Conservation (phyloP, 1,140 invertebrate species). For the Thalassaphorura encarpata region DNA sequence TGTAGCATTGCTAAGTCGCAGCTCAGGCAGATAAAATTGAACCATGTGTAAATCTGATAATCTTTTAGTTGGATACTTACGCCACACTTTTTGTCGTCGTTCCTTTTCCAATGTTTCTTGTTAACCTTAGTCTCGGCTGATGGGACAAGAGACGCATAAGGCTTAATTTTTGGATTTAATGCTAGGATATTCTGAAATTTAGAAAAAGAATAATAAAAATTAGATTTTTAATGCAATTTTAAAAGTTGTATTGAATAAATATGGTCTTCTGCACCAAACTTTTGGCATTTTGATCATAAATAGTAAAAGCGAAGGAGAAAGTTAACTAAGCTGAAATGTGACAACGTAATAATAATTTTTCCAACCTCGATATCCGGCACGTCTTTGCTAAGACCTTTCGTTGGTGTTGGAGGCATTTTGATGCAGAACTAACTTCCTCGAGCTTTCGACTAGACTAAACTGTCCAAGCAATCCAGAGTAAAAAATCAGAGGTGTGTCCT, state of each 20-base stretch:
- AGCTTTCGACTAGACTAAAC: too few relatives aligned
- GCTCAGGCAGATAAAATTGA: slow-evolving; percentile 1
- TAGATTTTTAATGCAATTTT: background rate
- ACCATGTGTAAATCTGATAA: background rate
- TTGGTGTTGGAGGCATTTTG: too few relatives aligned
- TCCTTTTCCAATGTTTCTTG: slow-evolving; percentile 92
- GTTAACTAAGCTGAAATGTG: too few relatives aligned
- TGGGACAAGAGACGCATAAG: slow-evolving; percentile 63
- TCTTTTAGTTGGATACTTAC: slow-evolving; percentile 47
- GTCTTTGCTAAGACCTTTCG: slow-evolving; percentile 46
- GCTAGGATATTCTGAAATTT: slow-evolving; percentile 78
- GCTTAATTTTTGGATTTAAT: slow-evolving; percentile 71
- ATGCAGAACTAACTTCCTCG: too few relatives aligned
- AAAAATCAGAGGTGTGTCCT: too few relatives aligned
- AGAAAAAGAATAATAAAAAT: too few relatives aligned
- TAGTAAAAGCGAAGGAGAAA: too few relatives aligned
- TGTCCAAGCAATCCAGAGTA: too few relatives aligned
- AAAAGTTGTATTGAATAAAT: background rate
- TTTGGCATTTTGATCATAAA: background rate
- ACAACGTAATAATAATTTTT: too few relatives aligned
- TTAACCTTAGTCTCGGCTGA: slow-evolving; percentile 71
- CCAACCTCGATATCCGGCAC: slow-evolving; percentile 58
- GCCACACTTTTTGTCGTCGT: slow-evolving; percentile 68
- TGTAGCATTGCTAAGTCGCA: too few relatives aligned
- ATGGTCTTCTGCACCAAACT: background rate